Evolutionary conservation across 2,797 vertebrate species (phyloP).

Genomic region (Clarias laeviceps): DNA sequence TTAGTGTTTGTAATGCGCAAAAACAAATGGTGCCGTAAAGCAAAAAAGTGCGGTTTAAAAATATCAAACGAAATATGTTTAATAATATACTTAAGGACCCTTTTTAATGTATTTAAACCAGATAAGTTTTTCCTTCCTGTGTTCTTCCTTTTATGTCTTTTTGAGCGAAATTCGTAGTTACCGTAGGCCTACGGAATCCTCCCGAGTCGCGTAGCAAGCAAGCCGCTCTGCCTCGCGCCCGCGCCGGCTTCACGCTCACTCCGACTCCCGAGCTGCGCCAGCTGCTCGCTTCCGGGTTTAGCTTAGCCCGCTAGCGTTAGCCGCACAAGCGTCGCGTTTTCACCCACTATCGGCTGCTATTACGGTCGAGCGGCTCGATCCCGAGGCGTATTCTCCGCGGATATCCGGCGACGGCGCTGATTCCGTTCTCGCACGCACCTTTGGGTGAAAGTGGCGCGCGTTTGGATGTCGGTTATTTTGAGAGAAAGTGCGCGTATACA

Average conservation of each 20-base stretch:
- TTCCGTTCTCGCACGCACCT: conserved; percentile 35
- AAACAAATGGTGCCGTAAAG: not conserved
- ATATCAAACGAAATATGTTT: not conserved
- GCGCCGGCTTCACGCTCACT: conserved; percentile 62
- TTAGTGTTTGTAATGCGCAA: not conserved
- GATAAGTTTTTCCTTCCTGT: not conserved
- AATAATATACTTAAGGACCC: not conserved
- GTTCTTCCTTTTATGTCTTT: not conserved
- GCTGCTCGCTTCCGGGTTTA: conserved; percentile 81
- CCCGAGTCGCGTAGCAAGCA: conserved; percentile 74
- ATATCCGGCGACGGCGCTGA: conserved; percentile 30
- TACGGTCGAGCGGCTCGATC: conserved; percentile 38
- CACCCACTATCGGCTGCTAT: conserved; percentile 53
- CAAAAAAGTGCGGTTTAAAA: not conserved
- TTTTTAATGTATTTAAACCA: not conserved
- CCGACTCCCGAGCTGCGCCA: conserved; percentile 81
- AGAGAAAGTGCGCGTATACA: conserved; percentile 79
- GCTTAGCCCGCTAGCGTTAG: conserved; percentile 43
- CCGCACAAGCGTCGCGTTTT: conserved; percentile 23
- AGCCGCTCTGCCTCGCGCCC: conserved; percentile 51
- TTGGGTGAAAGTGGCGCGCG: conserved; percentile 20
- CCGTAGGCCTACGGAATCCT: conserved; percentile 71
- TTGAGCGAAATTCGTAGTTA: conserved; percentile 47
- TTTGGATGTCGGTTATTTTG: conserved; percentile 66
- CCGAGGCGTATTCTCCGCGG: conserved; percentile 19